Evolutionary conservation across 2,888 invertebrate species (phyloP).

Genomic region (Heliconius aoede): DNA sequence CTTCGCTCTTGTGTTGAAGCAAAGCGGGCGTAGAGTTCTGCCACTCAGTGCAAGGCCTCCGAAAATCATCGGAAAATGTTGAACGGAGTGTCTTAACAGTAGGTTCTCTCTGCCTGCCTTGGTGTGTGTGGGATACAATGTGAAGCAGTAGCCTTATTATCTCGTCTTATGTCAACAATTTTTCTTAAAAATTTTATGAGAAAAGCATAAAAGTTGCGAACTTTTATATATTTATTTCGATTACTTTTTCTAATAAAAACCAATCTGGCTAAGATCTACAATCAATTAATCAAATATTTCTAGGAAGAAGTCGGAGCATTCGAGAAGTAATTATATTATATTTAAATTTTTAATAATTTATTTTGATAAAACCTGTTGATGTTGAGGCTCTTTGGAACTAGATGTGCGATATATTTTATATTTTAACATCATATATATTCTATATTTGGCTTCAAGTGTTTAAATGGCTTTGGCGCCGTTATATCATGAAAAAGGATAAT

Average conservation of each 20-base stretch:
- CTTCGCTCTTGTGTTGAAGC: too few species aligned
- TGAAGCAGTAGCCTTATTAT: too few species aligned
- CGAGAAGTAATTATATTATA: conserved; percentile 10
- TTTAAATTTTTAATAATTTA: not conserved
- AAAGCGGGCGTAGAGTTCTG: too few species aligned
- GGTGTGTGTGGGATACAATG: too few species aligned
- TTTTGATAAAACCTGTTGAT: not conserved
- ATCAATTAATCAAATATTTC: conserved; percentile 2
- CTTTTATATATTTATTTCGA: not conserved
- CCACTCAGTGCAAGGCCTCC: too few species aligned
- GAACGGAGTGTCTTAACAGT: too few species aligned
- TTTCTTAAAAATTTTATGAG: not conserved
- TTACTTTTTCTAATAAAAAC: not conserved
- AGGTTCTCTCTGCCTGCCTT: too few species aligned
- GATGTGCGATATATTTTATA: not conserved
- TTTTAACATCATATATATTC: not conserved
- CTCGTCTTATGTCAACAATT: not conserved
- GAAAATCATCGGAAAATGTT: too few species aligned
- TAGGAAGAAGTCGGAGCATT: not conserved
- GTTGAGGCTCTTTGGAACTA: not conserved
- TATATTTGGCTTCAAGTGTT: not conserved
- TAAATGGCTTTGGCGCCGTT: too few species aligned
- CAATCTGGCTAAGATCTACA: not conserved
- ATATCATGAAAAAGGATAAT: too few species aligned
- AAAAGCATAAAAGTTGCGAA: not conserved